A percentile compares a stretch with the other conserved stretches of the same genome.
phyloP scores from a whole-genome alignment of 2,888 invertebrate species.

The Apodemia duryi region DNA sequence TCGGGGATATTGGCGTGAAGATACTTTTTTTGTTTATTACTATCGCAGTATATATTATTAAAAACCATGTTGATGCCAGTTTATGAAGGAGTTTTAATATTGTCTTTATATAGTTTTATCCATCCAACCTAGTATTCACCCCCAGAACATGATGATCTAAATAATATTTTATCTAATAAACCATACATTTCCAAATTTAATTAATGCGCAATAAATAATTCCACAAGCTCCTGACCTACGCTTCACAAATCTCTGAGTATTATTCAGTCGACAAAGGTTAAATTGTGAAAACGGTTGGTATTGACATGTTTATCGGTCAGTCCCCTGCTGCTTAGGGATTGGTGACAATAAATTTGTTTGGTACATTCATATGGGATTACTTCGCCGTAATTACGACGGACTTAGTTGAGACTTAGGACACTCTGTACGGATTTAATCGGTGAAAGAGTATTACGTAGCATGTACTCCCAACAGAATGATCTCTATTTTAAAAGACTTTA shows the following conservation, averaged over 20 bases:
- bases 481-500: not conserved
- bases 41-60: too few relatives aligned
- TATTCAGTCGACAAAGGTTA: slow-evolving; percentile 11
- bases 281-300: slow-evolving; percentile 14
- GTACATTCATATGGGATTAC: slow-evolving; percentile 12
- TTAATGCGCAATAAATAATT: not conserved
- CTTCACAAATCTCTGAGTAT: slow-evolving; percentile 3
- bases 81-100: too few relatives aligned
- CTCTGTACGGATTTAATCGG: not conserved
- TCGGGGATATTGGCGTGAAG: too few relatives aligned
- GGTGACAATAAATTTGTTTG: slow-evolving; percentile 12
- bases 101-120: too few relatives aligned
- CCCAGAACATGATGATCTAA: too few relatives aligned
- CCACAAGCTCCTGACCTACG: not conserved
- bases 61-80: too few relatives aligned
- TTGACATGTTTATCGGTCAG: slow-evolving; percentile 14
- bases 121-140: too few relatives aligned
- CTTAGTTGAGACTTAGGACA: not conserved
- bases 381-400: not conserved
- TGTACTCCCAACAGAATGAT: not conserved
- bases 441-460: not conserved
- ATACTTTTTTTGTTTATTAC: too few relatives aligned
- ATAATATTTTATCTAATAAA: too few relatives aligned
- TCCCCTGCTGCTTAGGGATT: slow-evolving; percentile 13
- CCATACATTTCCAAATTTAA: too few relatives aligned